phyloP scores from a whole-genome alignment of 2,113 vertebrate genomes.

The Rhea pennata region DNA sequence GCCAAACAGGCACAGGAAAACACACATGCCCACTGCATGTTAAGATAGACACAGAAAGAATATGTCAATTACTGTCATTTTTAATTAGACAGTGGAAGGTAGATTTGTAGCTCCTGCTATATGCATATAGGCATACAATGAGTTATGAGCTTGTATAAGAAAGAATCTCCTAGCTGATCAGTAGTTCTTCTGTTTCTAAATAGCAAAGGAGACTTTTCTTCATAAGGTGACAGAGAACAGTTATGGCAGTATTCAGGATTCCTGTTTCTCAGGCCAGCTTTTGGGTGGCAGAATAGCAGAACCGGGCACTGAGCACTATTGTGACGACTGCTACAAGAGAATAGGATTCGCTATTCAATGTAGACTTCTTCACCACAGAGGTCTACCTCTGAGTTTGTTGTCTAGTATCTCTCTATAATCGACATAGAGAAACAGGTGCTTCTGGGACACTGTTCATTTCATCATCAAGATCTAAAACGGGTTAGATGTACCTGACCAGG shows the following conservation, averaged over 20 bases:
- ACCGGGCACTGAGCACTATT: neutral
- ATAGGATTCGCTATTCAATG: fast-evolving
- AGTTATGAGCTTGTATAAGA: neutral
- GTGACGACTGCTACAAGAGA: neutral
- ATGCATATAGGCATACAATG: neutral
- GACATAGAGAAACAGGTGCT: neutral
- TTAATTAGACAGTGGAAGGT: neutral
- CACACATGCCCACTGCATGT: neutral
- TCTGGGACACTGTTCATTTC: neutral
- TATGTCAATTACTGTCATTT: neutral
- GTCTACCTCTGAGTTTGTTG: neutral
- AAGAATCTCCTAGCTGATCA: neutral
- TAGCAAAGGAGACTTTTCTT: neutral
- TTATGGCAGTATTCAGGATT: neutral
- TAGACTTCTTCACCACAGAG: neutral
- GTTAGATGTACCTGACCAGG: neutral
- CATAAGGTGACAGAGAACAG: neutral
- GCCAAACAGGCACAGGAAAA: neutral
- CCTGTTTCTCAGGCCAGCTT: neutral
- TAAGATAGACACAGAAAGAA: neutral
- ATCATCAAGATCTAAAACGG: neutral
- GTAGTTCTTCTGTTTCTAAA: neutral
- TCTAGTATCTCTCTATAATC: neutral
- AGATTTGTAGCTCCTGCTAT: neutral
- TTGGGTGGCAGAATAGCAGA: neutral